Base-by-base conservation (phyloP, 64 coral and sea anemone genomes). In the Dendrophyllia cribrosa region DNA sequence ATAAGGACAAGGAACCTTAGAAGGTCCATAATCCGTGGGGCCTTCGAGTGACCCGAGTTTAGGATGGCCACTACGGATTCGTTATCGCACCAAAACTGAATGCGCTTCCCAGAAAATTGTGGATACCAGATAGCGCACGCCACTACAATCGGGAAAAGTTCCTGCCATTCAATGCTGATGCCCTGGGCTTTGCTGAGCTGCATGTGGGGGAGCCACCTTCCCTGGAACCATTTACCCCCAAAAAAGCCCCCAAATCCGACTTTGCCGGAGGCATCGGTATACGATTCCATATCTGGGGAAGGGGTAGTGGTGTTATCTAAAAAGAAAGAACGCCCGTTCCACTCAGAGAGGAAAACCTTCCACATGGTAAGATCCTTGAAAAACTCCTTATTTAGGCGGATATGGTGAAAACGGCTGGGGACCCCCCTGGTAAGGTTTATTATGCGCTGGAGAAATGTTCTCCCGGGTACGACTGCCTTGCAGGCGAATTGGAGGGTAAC, bases 131-230 rank as follows among this genome's bases (percentile, higher is more conserved):
- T 8, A 3, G 58, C 51, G 9, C 76, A 60, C 0, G 50, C 76
- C 8, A 55, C 17, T 15, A 56, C 76, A 10, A 58, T 79, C 7
- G 76, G 14, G 25, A 83, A 83, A 46, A 65, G 17, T 64, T 83
- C 79, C 22, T 83, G 79, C 79, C 58, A 83, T 83, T 83, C 76
- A 43, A 79, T 79, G 58, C 76, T 79, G 9, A 79, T 55, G 10
- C 76, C 76, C 24, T 8, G 2, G 3, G 19, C 15, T 12, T 10
- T 52, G 76, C 20, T 58, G 0, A 79, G 1, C 5, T 22, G 51
- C 7, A 79, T n/a, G 76, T 56, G 51, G 53, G 76, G 51, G 19
- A 43, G 46, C 76, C 76, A 79, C 23, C 5, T 6, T 4, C 10
- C 51, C 24, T 79, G 76, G 48, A 79, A 79, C 76, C 76, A 79